phyloP scores from a whole-genome alignment of 2,797 vertebrate species.

The Gambelia wislizenii region DNA sequence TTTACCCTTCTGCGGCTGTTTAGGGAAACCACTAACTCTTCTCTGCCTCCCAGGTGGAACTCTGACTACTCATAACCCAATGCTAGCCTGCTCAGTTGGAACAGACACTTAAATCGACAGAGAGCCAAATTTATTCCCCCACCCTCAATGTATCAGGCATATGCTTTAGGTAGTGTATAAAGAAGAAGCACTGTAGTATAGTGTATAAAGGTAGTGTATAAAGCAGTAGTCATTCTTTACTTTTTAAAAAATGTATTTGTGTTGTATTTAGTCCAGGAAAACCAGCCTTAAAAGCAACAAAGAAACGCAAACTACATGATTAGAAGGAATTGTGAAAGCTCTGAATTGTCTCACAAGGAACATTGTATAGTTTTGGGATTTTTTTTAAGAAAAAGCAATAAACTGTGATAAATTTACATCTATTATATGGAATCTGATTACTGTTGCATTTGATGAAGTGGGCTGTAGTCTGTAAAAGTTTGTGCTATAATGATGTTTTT shows the following conservation, averaged over 20 bases:
- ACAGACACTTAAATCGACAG: neutral
- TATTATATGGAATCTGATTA: neutral
- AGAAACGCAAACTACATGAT: constrained; percentile 60
- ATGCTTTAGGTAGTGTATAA: neutral
- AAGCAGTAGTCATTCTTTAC: neutral
- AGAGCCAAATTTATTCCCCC: neutral
- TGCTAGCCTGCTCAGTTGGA: neutral
- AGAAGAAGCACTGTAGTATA: neutral
- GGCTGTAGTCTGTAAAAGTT: neutral
- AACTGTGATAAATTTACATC: constrained; percentile 42
- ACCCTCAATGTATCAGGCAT: neutral
- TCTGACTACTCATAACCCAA: neutral
- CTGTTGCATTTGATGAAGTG: neutral
- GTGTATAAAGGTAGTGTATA: no score
- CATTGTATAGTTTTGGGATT: constrained; percentile 67
- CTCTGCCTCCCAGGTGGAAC: neutral
- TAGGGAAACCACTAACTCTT: neutral
- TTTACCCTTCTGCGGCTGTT: neutral
- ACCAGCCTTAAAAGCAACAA: constrained; percentile 74
- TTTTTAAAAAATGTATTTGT: constrained; percentile 41
- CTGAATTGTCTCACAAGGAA: constrained; percentile 70
- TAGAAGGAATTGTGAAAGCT: constrained; percentile 70
- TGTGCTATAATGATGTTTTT: neutral
- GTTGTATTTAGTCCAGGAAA: constrained; percentile 79
- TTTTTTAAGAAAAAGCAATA: constrained; percentile 68